Percentiles rank a stretch among this genome's conserved stretches.
Evolutionary conservation across 2,113 vertebrate species (phyloP).

Genomic region (Ellobius talpinus): DNA sequence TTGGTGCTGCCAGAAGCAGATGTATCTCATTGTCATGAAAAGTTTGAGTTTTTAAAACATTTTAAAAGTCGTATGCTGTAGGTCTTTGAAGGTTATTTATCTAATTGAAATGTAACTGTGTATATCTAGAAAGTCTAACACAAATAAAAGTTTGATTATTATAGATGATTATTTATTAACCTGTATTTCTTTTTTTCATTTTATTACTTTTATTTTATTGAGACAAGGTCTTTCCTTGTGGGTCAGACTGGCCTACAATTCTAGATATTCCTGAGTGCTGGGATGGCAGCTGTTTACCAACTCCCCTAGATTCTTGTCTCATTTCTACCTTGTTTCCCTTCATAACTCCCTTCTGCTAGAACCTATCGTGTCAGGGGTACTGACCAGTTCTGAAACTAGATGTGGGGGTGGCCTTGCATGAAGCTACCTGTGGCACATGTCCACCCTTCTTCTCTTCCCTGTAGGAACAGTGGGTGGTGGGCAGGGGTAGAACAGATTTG

Average conservation of each 20-base stretch:
- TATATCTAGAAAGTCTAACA: too few relatives aligned
- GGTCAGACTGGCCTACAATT: not conserved
- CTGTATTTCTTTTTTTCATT: too few relatives aligned
- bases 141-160: too few relatives aligned
- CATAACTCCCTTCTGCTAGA: not conserved
- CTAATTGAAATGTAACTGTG: too few relatives aligned
- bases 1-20: too few relatives aligned
- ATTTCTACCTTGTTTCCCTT: not conserved
- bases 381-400: not conserved
- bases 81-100: too few relatives aligned
- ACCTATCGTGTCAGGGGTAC: not conserved
- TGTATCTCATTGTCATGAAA: too few relatives aligned
- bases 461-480: not conserved
- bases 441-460: not conserved
- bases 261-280: not conserved
- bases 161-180: too few relatives aligned
- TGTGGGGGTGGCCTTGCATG: fast-evolving
- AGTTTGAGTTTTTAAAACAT: too few relatives aligned
- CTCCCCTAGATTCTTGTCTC: not conserved
- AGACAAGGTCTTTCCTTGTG: not conserved
- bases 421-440: not conserved
- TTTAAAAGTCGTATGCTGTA: too few relatives aligned
- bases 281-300: not conserved
- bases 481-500: not conserved
- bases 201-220: not conserved